phyloP scores from a whole-genome alignment of 1,140 invertebrate species.

The Aplysia californica region DNA sequence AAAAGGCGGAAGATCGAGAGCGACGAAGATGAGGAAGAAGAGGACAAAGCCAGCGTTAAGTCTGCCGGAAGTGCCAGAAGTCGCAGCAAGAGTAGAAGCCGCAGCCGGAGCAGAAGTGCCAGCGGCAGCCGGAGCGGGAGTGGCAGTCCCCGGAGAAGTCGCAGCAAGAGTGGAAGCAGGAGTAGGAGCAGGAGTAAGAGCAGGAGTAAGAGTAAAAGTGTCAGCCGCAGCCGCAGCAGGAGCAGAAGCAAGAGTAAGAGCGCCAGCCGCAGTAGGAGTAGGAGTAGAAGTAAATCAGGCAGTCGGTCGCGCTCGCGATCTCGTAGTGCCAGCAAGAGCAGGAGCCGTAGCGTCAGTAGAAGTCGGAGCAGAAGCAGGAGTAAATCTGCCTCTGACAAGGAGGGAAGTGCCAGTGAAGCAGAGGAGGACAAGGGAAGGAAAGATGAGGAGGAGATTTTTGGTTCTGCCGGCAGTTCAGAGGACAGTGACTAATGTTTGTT shows the following conservation, averaged over 20 bases:
- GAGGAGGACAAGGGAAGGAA: slow-evolving; percentile 57
- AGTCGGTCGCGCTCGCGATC: slow-evolving; percentile 40
- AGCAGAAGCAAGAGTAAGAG: slow-evolving; percentile 43
- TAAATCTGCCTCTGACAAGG: slow-evolving; percentile 34
- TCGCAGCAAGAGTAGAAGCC: slow-evolving; percentile 37
- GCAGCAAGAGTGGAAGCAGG: slow-evolving; percentile 35
- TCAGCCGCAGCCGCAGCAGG: slow-evolving; percentile 34
- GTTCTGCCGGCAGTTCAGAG: slow-evolving; percentile 61
- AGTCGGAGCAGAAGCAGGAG: slow-evolving; percentile 36
- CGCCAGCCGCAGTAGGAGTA: slow-evolving; percentile 35
- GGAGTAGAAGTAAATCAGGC: slow-evolving; percentile 1
- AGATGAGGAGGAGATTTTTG: slow-evolving; percentile 69
- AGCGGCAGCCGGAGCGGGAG: slow-evolving; percentile 33
- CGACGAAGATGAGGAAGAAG: slow-evolving; percentile 34
- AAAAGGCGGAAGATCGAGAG: slow-evolving; percentile 19
- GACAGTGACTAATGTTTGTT: slow-evolving; percentile 41
- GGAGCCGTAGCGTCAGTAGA: slow-evolving; percentile 35
- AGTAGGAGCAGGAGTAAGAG: slow-evolving; percentile 29
- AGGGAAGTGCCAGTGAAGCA: slow-evolving; percentile 46
- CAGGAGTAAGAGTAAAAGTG: slow-evolving; percentile 19
- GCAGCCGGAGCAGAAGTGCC: slow-evolving; percentile 33
- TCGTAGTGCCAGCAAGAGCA: slow-evolving; percentile 14
- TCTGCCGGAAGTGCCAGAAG: slow-evolving; percentile 36
- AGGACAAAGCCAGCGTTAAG: slow-evolving; percentile 21
- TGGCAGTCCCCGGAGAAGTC: slow-evolving; percentile 36